Evolutionary conservation across 2,797 vertebrate species (phyloP).

Genomic region (Schizopygopsis malacanthus): DNA sequence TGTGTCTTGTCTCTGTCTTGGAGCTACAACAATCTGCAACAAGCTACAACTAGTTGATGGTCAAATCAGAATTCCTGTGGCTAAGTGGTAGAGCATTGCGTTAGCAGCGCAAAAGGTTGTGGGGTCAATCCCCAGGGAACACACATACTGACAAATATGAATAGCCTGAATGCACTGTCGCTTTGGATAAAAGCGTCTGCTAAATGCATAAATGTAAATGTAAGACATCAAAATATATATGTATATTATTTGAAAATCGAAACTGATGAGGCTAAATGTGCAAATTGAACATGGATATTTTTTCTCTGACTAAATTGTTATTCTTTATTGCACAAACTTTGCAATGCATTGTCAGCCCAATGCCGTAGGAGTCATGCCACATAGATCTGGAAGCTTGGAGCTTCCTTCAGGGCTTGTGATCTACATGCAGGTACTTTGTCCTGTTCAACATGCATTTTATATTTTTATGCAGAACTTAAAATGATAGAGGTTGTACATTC

Average conservation of each 20-base stretch:
- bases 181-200: too few relatives aligned
- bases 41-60: not conserved
- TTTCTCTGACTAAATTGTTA: not conserved
- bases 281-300: not conserved
- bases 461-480: constrained; percentile 14
- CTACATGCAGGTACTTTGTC: constrained; percentile 6
- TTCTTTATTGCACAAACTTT: constrained; percentile 6
- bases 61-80: not conserved
- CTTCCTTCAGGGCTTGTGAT: constrained; percentile 26
- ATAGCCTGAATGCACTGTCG: too few relatives aligned
- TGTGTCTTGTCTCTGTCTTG: constrained; percentile 9
- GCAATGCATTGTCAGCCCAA: not conserved
- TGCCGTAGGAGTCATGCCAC: not conserved
- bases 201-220: too few relatives aligned
- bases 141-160: too few relatives aligned
- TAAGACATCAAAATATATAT: not conserved
- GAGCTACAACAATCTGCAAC: not conserved
- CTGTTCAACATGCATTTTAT: not conserved
- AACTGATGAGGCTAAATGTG: not conserved
- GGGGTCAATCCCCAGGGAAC: too few relatives aligned
- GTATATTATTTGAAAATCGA: not conserved
- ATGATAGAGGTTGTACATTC: not conserved
- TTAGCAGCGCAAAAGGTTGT: too few relatives aligned
- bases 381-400: not conserved
- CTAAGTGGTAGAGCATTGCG: too few relatives aligned